Conservation (phyloP, 2,113 vertebrate genomes). For the Macaca fascicularis region T2T-MFA8v1.1 NC_088389.1:127924501-127925000, state of each 20-base stretch:
- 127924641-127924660: background rate
- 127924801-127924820: background rate
- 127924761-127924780: background rate
- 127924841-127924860: background rate
- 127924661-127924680: background rate
- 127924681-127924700: background rate
- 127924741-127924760: background rate
- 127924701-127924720: background rate
- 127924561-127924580: fast-evolving
- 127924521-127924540: background rate
- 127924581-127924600: background rate
- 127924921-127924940: background rate
- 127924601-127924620: background rate
- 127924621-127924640: background rate
- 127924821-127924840: background rate
- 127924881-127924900: background rate
- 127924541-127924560: background rate
- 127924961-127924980: background rate
- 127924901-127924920: background rate
- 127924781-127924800: background rate
- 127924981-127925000: background rate
- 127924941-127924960: background rate
- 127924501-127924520: background rate
- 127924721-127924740: background rate
- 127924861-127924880: background rate